phyloP scores from a whole-genome alignment of 2,888 invertebrate genomes.

The Blomia tropicalis region DNA sequence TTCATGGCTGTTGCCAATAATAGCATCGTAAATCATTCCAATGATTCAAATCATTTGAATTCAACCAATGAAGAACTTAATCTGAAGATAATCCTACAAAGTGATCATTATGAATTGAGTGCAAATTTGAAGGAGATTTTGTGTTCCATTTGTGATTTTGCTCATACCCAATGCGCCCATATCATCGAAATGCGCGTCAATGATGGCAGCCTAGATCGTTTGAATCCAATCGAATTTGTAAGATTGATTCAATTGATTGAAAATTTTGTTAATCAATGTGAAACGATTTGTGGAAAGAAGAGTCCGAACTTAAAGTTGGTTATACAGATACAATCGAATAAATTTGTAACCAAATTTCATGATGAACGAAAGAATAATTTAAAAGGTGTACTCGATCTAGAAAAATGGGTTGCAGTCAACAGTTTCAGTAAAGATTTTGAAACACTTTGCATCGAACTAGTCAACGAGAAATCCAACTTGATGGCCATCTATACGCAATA shows the following conservation, averaged over 20 bases:
- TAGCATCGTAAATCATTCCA: not conserved
- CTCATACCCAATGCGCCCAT: conserved; percentile 78
- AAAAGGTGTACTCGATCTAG: conserved; percentile 65
- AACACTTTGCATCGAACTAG: conserved; percentile 50
- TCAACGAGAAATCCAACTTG: not conserved
- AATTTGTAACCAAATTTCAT: conserved; percentile 80
- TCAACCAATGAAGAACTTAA: conserved; percentile 19
- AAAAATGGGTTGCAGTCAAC: conserved; percentile 83
- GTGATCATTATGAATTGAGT: conserved; percentile 52
- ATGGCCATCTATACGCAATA: not conserved
- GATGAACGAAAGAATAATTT: conserved; percentile 68
- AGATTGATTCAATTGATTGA: conserved; percentile 59
- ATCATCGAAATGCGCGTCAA: conserved; percentile 52
- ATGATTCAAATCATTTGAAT: not conserved
- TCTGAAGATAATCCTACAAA: conserved; percentile 45
- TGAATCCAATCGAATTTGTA: conserved; percentile 59
- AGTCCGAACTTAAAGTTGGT: conserved; percentile 65
- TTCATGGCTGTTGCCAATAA: conserved; percentile 48
- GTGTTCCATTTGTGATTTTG: conserved; percentile 68
- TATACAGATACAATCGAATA: conserved; percentile 63
- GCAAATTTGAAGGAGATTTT: conserved; percentile 59
- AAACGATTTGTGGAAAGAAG: conserved; percentile 52
- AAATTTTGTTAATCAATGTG: conserved; percentile 57
- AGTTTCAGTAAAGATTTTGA: conserved; percentile 70
- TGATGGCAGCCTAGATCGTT: conserved; percentile 47